Conservation (phyloP, 1,140 invertebrate genomes). For the Brachionus rotundiformis region DNA sequence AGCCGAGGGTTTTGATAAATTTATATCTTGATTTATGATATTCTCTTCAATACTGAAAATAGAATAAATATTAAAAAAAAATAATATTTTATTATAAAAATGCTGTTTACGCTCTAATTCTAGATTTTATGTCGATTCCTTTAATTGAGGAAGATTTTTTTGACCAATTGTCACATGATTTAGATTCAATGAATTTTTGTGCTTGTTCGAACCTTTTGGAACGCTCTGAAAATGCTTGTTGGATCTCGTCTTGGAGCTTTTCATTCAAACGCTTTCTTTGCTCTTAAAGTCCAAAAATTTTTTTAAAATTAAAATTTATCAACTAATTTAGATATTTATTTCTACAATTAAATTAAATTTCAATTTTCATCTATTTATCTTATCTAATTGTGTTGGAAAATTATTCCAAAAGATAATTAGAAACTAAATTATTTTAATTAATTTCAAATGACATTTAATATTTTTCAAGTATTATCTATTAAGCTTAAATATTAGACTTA, state of each 20-base stretch:
- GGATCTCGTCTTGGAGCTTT: constrained; percentile 7
- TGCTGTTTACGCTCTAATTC: constrained; percentile 23
- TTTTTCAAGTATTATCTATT: too few species aligned
- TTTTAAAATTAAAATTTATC: neutral
- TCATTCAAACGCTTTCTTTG: constrained; percentile 14
- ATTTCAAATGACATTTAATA: too few species aligned
- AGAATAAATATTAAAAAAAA: neutral
- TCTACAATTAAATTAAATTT: too few species aligned
- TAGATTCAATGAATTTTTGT: neutral
- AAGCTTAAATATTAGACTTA: too few species aligned
- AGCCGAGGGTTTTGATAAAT: neutral
- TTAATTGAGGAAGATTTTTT: neutral
- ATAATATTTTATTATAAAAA: too few species aligned
- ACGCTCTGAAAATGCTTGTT: constrained; percentile 15
- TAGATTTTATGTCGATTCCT: neutral
- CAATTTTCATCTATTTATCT: too few species aligned
- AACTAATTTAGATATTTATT: too few species aligned
- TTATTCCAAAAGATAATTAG: too few species aligned
- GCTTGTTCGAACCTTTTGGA: neutral
- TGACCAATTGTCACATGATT: neutral
- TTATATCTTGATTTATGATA: neutral
- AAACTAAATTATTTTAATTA: too few species aligned
- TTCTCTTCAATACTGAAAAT: neutral
- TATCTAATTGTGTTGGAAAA: too few species aligned
- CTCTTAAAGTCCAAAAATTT: constrained; percentile 16